Base-by-base conservation (phyloP, 2,113 vertebrate genomes). In the Deroptyus accipitrinus region DNA sequence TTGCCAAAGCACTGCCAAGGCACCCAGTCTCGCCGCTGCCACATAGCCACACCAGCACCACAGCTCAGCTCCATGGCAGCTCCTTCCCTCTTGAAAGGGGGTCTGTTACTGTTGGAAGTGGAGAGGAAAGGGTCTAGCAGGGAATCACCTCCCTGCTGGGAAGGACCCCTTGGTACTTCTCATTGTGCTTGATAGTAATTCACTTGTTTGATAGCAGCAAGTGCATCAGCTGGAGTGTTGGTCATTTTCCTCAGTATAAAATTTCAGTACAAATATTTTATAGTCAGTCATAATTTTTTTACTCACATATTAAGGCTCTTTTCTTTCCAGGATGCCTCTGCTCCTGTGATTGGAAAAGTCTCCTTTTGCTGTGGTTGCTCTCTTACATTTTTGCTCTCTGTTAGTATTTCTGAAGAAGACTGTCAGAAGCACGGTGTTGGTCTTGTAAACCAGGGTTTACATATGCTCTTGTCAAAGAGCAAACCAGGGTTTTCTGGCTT, bases 31-130 rank as follows among this genome's bases (percentile, higher is more conserved):
- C 57, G 31, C 17, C 1, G 0, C 4, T 25, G 23, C 11, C n/a
- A 11, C 57, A 51, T 7, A 67, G 31, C n/a, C 2, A 1, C 0
- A 2, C 51, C 48, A 41, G 2, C 6, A 44, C 23, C 1, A 0
- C 84, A 61, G 55, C 51, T 66, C 91, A 41, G 41, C 22, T 19
- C 28, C 44, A 3, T 28, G 41, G 62, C 77, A 76, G 1, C 55
- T 33, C 63, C 10, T 17, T 31, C 37, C 30, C 28, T 73, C 35
- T 31, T 59, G 27, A 49, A n/a, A 73, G 11, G 11, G 37, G 11
- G 44, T 20, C 28, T 62, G 22, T 17, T 48, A 8, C 44, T 39
- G 25, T 12, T 51, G 62, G 48, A 76, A 61, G 24, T 4, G 31
- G 17, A 37, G 57, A 76, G 20, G 19, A 64, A 75, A 85, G 17